Base-by-base conservation (phyloP, 2,113 vertebrate genomes). In the Noctilio leporinus region DNA sequence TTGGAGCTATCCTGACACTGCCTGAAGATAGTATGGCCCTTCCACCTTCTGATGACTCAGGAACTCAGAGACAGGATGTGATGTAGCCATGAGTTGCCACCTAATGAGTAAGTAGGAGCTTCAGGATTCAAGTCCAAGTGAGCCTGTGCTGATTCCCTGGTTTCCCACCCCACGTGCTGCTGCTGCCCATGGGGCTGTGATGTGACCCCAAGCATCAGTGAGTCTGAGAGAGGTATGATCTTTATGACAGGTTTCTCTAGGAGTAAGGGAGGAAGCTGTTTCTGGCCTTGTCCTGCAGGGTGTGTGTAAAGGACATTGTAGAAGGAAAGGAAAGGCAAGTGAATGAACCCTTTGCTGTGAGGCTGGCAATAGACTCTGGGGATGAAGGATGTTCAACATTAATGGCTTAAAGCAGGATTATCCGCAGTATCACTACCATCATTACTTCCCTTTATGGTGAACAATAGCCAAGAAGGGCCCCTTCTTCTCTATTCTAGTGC, bases 171-270 rank as follows among this genome's bases (percentile, higher is more conserved):
- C 49, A 35, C 0, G 0, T 6, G 43, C 49, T 24, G 43, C 49
- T 24, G 43, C 35, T 70, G 67, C 33, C 8, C 33, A 1, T 11
- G 33, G 45, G 8, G 9, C 15, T 33, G 35, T 0, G 10, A 59
- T 0, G 8, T 24, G 40, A 20, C 28, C 30, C 35, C 1, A 2
- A 73, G 24, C 26, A 7, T 15, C 59, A 1, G 43, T 4, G 64
- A 59, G 38, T 10, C 19, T 1, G 1, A 45, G 57, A 40, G 53
- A 51, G 7, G 7, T 16, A 12, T 15, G 49, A 87, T 64, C 51
- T 75, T 62, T 43, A 20, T 2, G 82, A 40, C 75, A 4, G 57
- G 53, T 73, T 59, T 78, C n/a, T 84, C 7, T 9, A 12, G 67
- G 30, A 26, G 38, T 7, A 10, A 55, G 49, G 28, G 40, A 84